Conservation (phyloP, 2,113 vertebrate species). For the Mus spicilegus region DNA sequence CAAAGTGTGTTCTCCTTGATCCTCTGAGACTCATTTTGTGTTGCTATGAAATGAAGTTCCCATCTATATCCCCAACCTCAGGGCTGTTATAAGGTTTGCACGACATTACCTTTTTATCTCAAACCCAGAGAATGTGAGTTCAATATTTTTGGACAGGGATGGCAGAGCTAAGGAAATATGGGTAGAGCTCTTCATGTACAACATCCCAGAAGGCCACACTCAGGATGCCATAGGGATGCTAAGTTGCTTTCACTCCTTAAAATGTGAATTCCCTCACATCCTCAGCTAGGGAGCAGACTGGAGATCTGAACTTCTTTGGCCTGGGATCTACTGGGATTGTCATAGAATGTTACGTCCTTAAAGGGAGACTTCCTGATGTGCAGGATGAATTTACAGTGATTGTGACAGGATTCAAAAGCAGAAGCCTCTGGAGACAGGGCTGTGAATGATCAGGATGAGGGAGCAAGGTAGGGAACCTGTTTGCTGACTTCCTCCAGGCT, state of each 20-base stretch:
- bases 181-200: neutral
- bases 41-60: constrained; percentile 43
- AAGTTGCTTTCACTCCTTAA: no score
- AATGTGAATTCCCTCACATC: neutral
- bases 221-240: no score
- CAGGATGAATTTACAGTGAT: constrained; percentile 5
- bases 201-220: neutral
- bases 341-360: constrained; percentile 30
- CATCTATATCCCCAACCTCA: neutral
- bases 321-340: neutral
- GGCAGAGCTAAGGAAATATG: neutral
- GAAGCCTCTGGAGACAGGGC: constrained; percentile 58
- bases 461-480: constrained; percentile 27
- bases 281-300: no score
- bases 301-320: neutral
- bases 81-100: neutral
- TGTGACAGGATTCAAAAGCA: constrained; percentile 45
- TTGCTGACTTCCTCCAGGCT: constrained; percentile 55
- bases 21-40: constrained; percentile 38
- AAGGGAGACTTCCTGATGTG: neutral
- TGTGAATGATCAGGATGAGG: neutral
- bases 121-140: neutral
- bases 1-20: constrained; percentile 8
- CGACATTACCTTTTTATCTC: neutral
- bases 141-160: neutral